These are phyloP conservation scores for Ammodramus savannarum DNA, from an alignment of 2,113 vertebrate genomes.

Conservation along the genomic window DNA sequence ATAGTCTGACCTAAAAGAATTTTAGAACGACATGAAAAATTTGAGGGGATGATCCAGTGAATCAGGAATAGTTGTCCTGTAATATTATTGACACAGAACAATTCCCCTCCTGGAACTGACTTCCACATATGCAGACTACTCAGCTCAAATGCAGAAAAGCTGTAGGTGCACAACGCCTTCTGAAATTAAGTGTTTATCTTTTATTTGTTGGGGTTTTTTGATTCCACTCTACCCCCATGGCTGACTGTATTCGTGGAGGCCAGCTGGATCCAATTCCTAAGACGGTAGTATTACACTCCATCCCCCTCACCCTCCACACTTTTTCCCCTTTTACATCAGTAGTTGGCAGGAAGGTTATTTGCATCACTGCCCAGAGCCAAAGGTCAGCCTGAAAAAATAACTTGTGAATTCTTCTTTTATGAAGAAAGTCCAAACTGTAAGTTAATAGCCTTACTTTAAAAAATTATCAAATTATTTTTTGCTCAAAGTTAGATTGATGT, in stretches of 20 bases:
- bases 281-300: conserved; percentile 20
- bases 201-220: not conserved
- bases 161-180: not conserved
- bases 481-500: not conserved
- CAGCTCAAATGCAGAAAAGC: not conserved
- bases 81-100: not conserved
- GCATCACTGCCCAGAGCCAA: conserved; percentile 34
- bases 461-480: not conserved
- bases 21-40: not conserved
- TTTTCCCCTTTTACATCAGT: conserved; percentile 50
- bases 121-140: not conserved
- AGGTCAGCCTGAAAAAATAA: conserved; percentile 36
- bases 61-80: not conserved
- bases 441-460: not conserved
- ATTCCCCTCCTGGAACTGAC: not conserved
- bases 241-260: not conserved
- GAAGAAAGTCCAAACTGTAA: conserved; percentile 36
- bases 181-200: not conserved
- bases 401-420: not conserved
- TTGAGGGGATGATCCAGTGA: not conserved
- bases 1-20: not conserved
- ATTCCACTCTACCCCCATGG: accelerated
- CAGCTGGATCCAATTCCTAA: conserved; percentile 54
- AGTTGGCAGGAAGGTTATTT: conserved; percentile 53
- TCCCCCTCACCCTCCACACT: accelerated